A percentile compares a stretch with the other conserved stretches of the same genome.
These are phyloP conservation scores for Gonatopus flavifemur DNA, from an alignment of 1,140 invertebrate species.

Conservation along the genomic window DNA sequence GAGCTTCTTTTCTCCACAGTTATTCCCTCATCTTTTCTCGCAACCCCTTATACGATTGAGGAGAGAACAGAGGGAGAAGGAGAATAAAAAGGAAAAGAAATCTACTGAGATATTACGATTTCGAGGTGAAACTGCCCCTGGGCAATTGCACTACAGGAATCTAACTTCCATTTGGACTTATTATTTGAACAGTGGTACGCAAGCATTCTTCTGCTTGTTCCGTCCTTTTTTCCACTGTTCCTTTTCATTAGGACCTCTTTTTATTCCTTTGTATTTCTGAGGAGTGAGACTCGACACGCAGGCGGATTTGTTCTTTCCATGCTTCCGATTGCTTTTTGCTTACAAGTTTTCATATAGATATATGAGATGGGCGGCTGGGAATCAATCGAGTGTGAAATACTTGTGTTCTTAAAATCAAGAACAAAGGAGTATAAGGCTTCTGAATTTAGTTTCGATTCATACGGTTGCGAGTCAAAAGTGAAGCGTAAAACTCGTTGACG, in stretches of 20 bases:
- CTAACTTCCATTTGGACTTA: conserved; percentile 46
- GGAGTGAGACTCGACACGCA: no score
- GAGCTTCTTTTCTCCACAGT: conserved; percentile 7
- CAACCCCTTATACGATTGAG: conserved; percentile 9
- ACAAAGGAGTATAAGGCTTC: no score
- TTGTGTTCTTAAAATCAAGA: no score
- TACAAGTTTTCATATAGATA: no score
- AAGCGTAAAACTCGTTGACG: no score
- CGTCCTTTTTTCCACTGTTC: not conserved
- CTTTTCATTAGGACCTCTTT: not conserved
- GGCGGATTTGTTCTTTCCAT: no score
- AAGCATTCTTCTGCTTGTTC: conserved; percentile 26
- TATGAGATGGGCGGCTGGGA: no score
- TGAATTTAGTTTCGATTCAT: no score
- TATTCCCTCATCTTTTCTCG: conserved; percentile 3
- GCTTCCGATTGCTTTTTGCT: no score
- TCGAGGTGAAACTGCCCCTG: conserved; percentile 35
- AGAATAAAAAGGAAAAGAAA: no score
- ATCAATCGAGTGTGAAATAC: no score
- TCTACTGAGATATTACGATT: conserved; percentile 44
- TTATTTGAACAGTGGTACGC: conserved; percentile 47
- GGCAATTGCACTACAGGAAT: conserved; percentile 36
- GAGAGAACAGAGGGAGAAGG: conserved; percentile 1
- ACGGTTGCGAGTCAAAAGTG: no score
- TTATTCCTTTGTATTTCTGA: not conserved